Evolutionary conservation across 2,113 vertebrate genomes (phyloP), one percentile per base, ranked within the genome.

Genomic region (Prietella phreatophila): DNA sequence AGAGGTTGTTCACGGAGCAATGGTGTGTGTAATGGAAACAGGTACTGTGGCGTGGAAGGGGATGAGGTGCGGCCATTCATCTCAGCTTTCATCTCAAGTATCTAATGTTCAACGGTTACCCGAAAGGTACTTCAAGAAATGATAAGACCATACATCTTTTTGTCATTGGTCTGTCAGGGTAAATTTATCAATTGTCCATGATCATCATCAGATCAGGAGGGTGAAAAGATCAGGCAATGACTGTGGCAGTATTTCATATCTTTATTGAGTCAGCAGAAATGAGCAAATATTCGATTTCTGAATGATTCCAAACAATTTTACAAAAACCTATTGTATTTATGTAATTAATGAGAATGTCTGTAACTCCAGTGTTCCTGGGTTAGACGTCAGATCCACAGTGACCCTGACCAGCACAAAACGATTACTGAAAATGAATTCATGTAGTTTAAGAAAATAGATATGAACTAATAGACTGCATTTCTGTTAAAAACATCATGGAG

Each of bases 21-120:
- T 88, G 86, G 85, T 63, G 82, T 90, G 89, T 86, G 87, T 88
- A 88, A 90, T 90, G 65, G 85, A 88, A 81, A 42, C 85, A 88
- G 75, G 60, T 87, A 82, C 33, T 69, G 87, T 82, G 89, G 89
- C 82, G 56, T 88, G 47, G 69, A 90, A 81, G 33, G 56, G 79
- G 86, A 71, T 65, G 75, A 86, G 79, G 30, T 42, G 25, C 60
- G 14, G 33, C 30, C 75, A 67, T 88, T 79, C 73, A 42, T 85
- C 36, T 85, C 71, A 80, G 86, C 10, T 71, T 81, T 87, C 86
- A 87, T 60, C 80, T 58, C 33, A 87, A 69, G 20, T 82, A 86
- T 58, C 39, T 30, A 0, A 47, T 50, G 73, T 87, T 82, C 36
- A 81, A 39, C 47, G 55, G 33, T 69, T 69, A 67, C 55, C 63